Conservation (phyloP, 2,888 invertebrate species). For the Chironomus tentans region DNA sequence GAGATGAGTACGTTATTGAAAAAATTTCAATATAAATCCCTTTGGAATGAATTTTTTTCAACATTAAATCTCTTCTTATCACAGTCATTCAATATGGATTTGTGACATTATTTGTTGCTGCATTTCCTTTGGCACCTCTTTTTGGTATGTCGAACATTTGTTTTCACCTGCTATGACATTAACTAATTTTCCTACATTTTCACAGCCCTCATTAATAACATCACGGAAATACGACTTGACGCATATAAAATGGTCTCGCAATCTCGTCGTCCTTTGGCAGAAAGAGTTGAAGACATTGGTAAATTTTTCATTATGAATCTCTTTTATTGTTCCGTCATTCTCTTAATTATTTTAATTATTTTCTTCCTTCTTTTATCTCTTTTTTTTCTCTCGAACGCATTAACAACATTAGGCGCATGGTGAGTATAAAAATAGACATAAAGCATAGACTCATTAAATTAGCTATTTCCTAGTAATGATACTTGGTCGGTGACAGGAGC, state of each 20-base stretch:
- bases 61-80: not conserved
- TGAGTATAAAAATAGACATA: not conserved
- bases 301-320: not conserved
- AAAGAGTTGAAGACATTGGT: constrained; percentile 86
- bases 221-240: constrained; percentile 88
- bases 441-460: no score
- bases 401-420: not conserved
- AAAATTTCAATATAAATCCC: not conserved
- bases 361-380: not conserved
- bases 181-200: not conserved
- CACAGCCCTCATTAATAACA: constrained; percentile 74
- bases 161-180: not conserved
- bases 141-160: constrained; percentile 48
- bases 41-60: not conserved
- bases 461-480: no score
- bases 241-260: constrained; percentile 98
- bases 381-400: not conserved
- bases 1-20: constrained; percentile 77
- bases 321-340: not conserved
- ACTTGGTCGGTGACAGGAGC: no score
- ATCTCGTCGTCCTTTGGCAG: constrained; percentile 77
- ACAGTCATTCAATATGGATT: constrained; percentile 53
- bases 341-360: not conserved
- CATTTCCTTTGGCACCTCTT: constrained; percentile 91
- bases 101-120: constrained; percentile 93